Conservation (phyloP, 2,888 invertebrate species). For the Drosophila ezoana region DNA sequence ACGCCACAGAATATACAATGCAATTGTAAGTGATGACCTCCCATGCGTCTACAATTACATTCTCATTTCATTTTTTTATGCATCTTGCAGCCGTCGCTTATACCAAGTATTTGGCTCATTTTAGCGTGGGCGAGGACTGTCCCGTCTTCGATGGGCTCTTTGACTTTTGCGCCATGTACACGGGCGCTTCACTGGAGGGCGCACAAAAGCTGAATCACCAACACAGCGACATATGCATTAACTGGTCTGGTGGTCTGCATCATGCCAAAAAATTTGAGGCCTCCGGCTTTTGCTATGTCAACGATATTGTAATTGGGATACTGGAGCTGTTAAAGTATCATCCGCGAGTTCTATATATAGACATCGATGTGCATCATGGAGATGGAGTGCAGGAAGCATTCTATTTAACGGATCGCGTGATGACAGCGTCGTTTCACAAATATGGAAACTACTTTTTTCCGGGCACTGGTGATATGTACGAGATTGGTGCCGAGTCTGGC, state of each 20-base stretch:
- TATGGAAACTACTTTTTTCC: slow-evolving; percentile 99
- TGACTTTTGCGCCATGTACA: slow-evolving; percentile 99
- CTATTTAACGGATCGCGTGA: slow-evolving; percentile 98
- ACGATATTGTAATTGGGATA: slow-evolving; percentile 99
- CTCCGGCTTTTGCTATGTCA: slow-evolving; percentile 99
- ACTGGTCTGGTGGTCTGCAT: slow-evolving; percentile 99
- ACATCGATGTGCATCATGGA: slow-evolving; percentile 98
- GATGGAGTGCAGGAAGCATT: slow-evolving; percentile 99
- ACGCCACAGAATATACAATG: slow-evolving; percentile 97
- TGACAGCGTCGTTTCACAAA: slow-evolving; percentile 99
- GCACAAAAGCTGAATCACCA: slow-evolving; percentile 98
- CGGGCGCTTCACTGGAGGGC: slow-evolving; percentile 98
- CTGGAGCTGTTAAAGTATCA: slow-evolving; percentile 97
- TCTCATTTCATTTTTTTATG: background rate
- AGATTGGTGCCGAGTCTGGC: slow-evolving; percentile 97
- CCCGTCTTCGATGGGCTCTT: slow-evolving; percentile 98
- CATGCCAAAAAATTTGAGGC: slow-evolving; percentile 99
- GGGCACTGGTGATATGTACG: slow-evolving; percentile 99
- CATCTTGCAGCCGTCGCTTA: slow-evolving; percentile 87
- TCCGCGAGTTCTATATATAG: slow-evolving; percentile 97
- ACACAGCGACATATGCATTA: slow-evolving; percentile 98
- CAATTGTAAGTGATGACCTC: slow-evolving; percentile 79
- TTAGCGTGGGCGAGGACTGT: slow-evolving; percentile 99
- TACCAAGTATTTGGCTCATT: slow-evolving; percentile 96
- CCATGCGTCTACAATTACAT: background rate